Conservation (phyloP, 2,797 vertebrate species). For the Loris lydekkerianus region DNA sequence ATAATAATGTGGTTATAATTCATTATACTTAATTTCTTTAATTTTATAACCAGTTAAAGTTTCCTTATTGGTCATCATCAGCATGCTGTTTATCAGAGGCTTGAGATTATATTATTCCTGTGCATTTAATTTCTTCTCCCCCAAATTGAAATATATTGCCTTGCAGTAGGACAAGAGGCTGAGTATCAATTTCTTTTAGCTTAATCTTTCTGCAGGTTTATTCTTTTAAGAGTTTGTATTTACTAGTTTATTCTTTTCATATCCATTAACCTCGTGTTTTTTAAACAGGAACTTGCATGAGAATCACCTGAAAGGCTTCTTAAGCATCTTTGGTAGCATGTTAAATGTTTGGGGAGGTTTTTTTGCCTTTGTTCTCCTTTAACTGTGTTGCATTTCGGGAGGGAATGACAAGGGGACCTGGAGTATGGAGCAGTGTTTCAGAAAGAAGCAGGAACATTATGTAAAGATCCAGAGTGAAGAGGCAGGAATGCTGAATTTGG, state of each 20-base stretch:
- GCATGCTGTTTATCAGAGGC: background rate
- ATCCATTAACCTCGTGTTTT: background rate
- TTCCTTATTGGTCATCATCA: conserved; percentile 16
- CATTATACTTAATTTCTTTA: background rate
- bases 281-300: background rate
- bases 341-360: background rate
- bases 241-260: conserved; percentile 40
- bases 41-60: background rate
- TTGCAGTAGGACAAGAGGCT: background rate
- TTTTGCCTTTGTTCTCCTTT: conserved; percentile 30
- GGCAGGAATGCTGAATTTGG: conserved; percentile 39
- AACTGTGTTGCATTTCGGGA: background rate
- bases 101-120: conserved; percentile 6
- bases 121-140: background rate
- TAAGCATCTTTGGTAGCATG: background rate
- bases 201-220: conserved; percentile 13
- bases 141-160: background rate
- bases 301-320: background rate
- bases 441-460: conserved; percentile 11
- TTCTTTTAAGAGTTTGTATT: conserved; percentile 21
- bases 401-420: background rate
- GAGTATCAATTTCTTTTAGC: background rate
- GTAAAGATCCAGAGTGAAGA: background rate
- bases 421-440: background rate
- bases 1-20: conserved; percentile 8